A percentile compares a stretch with the other conserved stretches of the same genome.
These are phyloP conservation scores for Corydoras maculifer DNA, from an alignment of 2,113 vertebrate genomes.

Conservation along the genomic window DNA sequence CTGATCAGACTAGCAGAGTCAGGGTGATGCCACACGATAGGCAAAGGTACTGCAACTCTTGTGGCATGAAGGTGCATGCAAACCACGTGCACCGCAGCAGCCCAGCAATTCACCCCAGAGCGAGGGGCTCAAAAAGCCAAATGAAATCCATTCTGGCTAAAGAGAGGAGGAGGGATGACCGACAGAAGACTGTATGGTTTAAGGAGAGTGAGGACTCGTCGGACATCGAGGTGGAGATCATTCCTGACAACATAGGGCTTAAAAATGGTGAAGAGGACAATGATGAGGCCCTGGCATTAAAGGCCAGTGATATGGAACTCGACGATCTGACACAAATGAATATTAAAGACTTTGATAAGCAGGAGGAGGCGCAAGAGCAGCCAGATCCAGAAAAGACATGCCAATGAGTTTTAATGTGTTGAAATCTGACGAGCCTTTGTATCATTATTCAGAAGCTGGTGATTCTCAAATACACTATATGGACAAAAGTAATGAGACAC, in stretches of 20 bases:
- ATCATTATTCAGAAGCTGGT: too few species aligned
- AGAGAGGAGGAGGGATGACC: conserved; percentile 60
- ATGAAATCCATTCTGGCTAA: conserved; percentile 57
- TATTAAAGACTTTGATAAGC: conserved; percentile 26
- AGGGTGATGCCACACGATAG: conserved; percentile 52
- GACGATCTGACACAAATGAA: conserved; percentile 34
- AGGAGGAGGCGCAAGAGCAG: conserved; percentile 7
- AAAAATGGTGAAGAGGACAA: conserved; percentile 50
- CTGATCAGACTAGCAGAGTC: conserved; percentile 46
- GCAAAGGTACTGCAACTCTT: conserved; percentile 56
- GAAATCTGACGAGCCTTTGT: too few species aligned
- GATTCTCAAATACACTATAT: too few species aligned
- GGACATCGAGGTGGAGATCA: conserved; percentile 72
- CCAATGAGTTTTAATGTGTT: conserved; percentile 7
- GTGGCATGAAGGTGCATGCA: conserved; percentile 46
- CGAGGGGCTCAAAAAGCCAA: conserved; percentile 32
- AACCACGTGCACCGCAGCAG: conserved; percentile 44
- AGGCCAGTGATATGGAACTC: conserved; percentile 39
- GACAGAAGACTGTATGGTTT: conserved; percentile 76
- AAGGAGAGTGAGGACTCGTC: conserved; percentile 70
- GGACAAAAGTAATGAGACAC: too few species aligned
- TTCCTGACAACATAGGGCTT: conserved; percentile 63
- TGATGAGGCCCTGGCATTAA: conserved; percentile 41
- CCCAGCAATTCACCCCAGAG: conserved; percentile 34
- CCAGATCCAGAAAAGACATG: conserved; percentile 24